Conservation (phyloP, 2,113 vertebrate species). For the Hyperopisus bebe region DNA sequence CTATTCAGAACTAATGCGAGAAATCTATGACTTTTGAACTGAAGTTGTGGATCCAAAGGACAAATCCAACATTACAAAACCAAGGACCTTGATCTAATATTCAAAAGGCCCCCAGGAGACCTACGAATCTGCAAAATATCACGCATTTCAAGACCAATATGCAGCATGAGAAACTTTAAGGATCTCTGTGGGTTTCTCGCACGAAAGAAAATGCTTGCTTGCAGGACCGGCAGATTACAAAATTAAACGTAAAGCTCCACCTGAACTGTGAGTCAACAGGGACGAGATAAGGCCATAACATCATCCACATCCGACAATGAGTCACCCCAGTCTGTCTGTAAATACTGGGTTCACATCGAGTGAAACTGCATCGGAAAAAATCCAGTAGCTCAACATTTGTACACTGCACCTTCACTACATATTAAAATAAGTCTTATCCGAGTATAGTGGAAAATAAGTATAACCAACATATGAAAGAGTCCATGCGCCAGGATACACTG, state of each 20-base stretch:
- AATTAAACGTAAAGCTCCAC: neutral
- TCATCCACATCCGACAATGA: neutral
- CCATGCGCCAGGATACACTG: neutral
- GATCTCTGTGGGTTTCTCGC: neutral
- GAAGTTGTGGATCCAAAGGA: neutral
- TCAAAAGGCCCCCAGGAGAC: neutral
- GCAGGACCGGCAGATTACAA: neutral
- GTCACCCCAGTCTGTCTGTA: neutral
- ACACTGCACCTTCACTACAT: neutral
- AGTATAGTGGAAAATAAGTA: neutral
- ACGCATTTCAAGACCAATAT: neutral
- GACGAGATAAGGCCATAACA: neutral
- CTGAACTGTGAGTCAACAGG: neutral
- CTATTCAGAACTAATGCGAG: neutral
- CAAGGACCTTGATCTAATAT: neutral
- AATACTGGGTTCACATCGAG: neutral
- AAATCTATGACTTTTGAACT: neutral
- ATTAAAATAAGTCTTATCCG: neutral
- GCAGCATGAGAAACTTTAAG: neutral
- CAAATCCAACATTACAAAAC: neutral
- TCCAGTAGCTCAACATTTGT: neutral
- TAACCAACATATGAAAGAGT: neutral
- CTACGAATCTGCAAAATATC: neutral
- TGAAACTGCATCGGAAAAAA: neutral
- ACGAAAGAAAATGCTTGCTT: neutral